A percentile compares a stretch with the other conserved stretches of the same genome.
phyloP scores from a whole-genome alignment of 2,113 vertebrate genomes.

The Silurus asotus region DNA sequence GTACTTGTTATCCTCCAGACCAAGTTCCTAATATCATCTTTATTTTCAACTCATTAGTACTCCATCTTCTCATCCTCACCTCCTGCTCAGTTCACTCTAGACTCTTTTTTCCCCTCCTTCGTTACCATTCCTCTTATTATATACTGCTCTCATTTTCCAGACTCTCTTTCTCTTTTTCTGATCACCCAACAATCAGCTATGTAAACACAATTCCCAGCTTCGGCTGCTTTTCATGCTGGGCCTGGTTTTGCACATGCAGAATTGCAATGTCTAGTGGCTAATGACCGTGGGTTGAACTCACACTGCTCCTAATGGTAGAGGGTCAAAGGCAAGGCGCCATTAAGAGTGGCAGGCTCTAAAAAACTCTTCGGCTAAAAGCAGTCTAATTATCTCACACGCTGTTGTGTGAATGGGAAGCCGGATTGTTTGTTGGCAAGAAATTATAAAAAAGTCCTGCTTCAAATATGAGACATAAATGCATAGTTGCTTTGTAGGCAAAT shows the following conservation, averaged over 20 bases:
- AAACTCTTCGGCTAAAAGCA: conserved; percentile 53
- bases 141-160: background rate
- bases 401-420: conserved; percentile 64
- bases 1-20: background rate
- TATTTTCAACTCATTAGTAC: background rate
- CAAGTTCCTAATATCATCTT: background rate
- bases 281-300: conserved; percentile 38
- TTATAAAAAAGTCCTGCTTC: conserved; percentile 59
- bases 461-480: conserved; percentile 14
- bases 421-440: conserved; percentile 54
- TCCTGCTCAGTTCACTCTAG: background rate
- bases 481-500: background rate
- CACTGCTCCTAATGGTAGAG: conserved; percentile 41
- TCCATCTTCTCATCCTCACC: background rate
- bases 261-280: conserved; percentile 37
- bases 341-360: conserved; percentile 24
- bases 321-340: conserved; percentile 7
- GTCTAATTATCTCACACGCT: conserved; percentile 63
- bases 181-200: conserved; percentile 35
- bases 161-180: background rate
- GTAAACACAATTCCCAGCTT: conserved; percentile 52
- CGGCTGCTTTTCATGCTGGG: conserved; percentile 35
- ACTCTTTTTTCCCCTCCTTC: background rate
- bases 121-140: background rate
- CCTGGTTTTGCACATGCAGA: background rate